These are phyloP conservation scores for Boleophthalmus pectinirostris DNA, from an alignment of 2,113 vertebrate genomes.

Conservation along the genomic window DNA sequence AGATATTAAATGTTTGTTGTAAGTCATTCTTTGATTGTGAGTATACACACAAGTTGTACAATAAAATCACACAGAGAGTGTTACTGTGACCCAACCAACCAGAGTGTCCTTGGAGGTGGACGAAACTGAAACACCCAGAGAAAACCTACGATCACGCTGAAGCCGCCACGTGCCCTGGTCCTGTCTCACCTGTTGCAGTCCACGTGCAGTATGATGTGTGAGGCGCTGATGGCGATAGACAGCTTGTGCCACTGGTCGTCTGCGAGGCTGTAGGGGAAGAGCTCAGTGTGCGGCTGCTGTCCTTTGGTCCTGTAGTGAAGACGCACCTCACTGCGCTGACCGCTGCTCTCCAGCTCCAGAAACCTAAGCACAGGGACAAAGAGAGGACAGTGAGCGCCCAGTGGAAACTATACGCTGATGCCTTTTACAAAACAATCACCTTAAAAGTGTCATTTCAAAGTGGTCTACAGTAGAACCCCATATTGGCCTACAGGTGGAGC, in stretches of 20 bases:
- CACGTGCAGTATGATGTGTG: conserved; percentile 90
- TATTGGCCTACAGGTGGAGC: too few species aligned
- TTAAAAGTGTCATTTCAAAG: too few species aligned
- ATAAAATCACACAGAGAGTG: too few species aligned
- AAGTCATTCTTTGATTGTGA: too few species aligned
- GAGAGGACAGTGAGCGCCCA: not conserved
- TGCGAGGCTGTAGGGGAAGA: conserved; percentile 94
- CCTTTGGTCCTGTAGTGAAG: conserved; percentile 91
- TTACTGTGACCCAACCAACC: too few species aligned
- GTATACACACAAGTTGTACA: too few species aligned
- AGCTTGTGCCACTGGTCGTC: conserved; percentile 97
- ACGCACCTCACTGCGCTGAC: conserved; percentile 93
- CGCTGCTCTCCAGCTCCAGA: conserved; percentile 96
- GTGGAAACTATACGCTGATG: too few species aligned
- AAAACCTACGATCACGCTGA: too few species aligned
- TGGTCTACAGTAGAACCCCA: too few species aligned
- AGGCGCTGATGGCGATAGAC: conserved; percentile 92
- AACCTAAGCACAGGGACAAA: conserved; percentile 73
- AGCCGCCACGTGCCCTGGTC: not conserved
- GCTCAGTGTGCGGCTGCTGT: conserved; percentile 89
- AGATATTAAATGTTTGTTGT: too few species aligned
- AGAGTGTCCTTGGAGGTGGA: not conserved
- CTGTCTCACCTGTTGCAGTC: conserved; percentile 95
- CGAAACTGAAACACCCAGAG: too few species aligned
- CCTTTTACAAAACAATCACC: too few species aligned